Evolutionary conservation across 2,113 vertebrate genomes (phyloP).

Genomic region (Apistogramma diplotaenia): DNA sequence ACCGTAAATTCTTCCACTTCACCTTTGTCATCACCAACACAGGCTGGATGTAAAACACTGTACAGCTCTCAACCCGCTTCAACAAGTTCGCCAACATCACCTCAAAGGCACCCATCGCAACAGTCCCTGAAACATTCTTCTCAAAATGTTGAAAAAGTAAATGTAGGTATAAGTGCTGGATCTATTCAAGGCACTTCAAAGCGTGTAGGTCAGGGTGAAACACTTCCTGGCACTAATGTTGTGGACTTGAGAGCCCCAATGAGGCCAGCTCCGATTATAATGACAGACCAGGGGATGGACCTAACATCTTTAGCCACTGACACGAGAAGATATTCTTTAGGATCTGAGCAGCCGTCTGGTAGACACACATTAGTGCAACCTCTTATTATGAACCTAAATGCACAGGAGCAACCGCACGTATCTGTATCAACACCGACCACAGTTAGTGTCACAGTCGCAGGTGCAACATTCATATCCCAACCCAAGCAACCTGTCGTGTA

Average conservation of each 20-base stretch:
- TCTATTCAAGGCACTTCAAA: conserved; percentile 84
- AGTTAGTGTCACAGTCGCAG: conserved; percentile 86
- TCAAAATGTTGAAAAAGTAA: conserved; percentile 76
- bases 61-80: conserved; percentile 80
- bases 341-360: conserved; percentile 82
- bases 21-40: conserved; percentile 87
- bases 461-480: conserved; percentile 87
- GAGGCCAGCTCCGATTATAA: conserved; percentile 91
- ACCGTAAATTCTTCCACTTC: conserved; percentile 87
- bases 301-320: conserved; percentile 93
- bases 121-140: conserved; percentile 66
- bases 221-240: conserved; percentile 76
- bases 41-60: conserved; percentile 76
- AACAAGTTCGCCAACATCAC: conserved; percentile 72
- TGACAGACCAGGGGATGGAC: conserved; percentile 98
- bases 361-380: conserved; percentile 92
- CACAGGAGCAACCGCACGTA: conserved; percentile 89
- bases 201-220: conserved; percentile 83
- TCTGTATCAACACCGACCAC: conserved; percentile 85
- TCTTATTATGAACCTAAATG: conserved; percentile 93
- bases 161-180: conserved; percentile 72
- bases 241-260: conserved; percentile 89
- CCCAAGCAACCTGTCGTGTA: conserved; percentile 89
- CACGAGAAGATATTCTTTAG: conserved; percentile 88
- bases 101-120: conserved; percentile 72